These are phyloP conservation scores for Trachemys scripta DNA, from an alignment of 2,113 vertebrate species.

Conservation along the genomic window DNA sequence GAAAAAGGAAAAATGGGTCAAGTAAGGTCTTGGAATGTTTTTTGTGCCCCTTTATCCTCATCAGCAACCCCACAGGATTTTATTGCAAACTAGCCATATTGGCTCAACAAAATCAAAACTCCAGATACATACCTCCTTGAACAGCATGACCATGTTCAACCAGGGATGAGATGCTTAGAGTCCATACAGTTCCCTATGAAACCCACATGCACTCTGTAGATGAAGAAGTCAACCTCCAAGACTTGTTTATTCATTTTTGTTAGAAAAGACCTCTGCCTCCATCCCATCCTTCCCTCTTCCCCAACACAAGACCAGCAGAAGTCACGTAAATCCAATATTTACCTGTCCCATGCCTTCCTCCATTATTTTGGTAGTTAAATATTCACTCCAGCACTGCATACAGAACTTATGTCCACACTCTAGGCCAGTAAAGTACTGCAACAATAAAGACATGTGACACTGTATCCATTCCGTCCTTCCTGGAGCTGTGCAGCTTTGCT, in stretches of 20 bases:
- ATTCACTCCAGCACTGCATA: constrained; percentile 99
- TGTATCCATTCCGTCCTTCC: neutral
- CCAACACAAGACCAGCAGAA: neutral
- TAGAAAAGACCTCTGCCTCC: neutral
- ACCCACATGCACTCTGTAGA: fast-evolving
- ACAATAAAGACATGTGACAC: constrained; percentile 40
- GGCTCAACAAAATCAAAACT: neutral
- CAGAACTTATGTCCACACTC: constrained; percentile 99
- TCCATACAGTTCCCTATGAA: neutral
- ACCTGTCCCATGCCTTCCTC: constrained; percentile 99
- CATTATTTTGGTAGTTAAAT: constrained; percentile 99
- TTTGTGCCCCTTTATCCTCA: neutral
- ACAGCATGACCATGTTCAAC: neutral
- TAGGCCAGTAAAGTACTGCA: constrained; percentile 97
- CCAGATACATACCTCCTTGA: neutral
- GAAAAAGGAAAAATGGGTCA: constrained; percentile 52
- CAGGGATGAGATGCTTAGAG: neutral
- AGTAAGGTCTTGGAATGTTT: neutral
- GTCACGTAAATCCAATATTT: constrained; percentile 29
- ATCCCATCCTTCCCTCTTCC: neutral
- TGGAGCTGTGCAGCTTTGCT: neutral
- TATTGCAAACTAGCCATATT: neutral
- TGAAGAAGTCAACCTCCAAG: neutral
- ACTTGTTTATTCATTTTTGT: fast-evolving
- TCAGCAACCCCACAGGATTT: neutral